phyloP scores from a whole-genome alignment of 1,140 invertebrate genomes.

The Bombus cullumanus region DNA sequence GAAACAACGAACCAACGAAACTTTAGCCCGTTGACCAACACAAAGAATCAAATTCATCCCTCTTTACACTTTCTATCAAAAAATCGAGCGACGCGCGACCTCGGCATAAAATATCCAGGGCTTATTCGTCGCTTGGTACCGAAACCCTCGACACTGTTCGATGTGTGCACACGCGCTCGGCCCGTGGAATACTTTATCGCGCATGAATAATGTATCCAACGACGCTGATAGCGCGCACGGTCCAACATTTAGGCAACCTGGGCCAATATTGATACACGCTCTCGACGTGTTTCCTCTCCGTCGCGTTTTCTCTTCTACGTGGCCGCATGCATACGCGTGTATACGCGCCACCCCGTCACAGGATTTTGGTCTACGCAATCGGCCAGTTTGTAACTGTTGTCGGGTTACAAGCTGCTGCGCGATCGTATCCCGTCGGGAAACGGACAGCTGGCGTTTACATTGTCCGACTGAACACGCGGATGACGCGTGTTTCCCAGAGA shows the following conservation, averaged over 20 bases:
- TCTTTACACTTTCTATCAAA: not conserved
- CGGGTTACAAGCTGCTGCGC: not conserved
- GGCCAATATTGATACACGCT: constrained; percentile 72
- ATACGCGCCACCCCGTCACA: not conserved
- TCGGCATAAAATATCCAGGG: not conserved
- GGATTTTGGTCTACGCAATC: not conserved
- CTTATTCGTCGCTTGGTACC: not conserved
- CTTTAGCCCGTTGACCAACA: too few relatives aligned
- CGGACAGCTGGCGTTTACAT: constrained; percentile 4
- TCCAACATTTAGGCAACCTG: constrained; percentile 73
- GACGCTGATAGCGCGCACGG: constrained; percentile 69
- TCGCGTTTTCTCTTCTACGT: constrained; percentile 27
- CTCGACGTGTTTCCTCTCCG: constrained; percentile 48
- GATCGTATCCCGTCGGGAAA: constrained; percentile 7
- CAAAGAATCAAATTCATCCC: not conserved
- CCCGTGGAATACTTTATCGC: constrained; percentile 74
- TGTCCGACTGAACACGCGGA: not conserved
- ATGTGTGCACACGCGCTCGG: constrained; percentile 25
- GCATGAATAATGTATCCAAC: constrained; percentile 76
- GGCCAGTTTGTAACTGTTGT: constrained; percentile 13
- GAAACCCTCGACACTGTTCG: not conserved
- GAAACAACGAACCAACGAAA: too few relatives aligned
- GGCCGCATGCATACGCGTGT: not conserved
- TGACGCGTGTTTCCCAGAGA: not conserved
- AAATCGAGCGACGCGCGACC: not conserved